Evolutionary conservation across 2,113 vertebrate species (phyloP).

Genomic region (cat (Felis catus)): DNA sequence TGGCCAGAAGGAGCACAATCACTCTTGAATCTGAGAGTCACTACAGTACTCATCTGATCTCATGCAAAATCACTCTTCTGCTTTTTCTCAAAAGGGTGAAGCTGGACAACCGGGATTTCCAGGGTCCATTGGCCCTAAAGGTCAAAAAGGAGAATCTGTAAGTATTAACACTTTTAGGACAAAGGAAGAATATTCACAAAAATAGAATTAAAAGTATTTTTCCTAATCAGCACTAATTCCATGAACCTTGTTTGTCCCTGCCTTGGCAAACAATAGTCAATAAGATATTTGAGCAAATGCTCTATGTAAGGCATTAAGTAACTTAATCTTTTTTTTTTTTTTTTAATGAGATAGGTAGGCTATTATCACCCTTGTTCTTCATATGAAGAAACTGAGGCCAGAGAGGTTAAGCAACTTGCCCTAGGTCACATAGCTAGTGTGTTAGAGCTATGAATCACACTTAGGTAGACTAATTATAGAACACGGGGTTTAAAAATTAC

Average conservation of each 20-base stretch:
- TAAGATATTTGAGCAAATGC: background rate
- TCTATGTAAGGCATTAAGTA: background rate
- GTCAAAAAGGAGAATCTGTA: slow-evolving; percentile 90
- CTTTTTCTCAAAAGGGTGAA: slow-evolving; percentile 85
- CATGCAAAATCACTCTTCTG: slow-evolving; percentile 64
- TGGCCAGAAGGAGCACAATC: background rate
- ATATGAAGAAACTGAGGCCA: background rate
- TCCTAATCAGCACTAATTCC: background rate
- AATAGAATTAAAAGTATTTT: background rate
- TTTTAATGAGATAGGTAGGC: background rate
- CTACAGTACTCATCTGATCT: background rate
- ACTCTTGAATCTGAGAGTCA: background rate
- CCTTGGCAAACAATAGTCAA: background rate
- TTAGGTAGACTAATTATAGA: background rate
- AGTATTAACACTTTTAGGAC: slow-evolving; percentile 63
- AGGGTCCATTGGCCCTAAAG: slow-evolving; percentile 84
- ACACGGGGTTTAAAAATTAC: background rate
- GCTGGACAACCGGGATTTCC: slow-evolving; percentile 85
- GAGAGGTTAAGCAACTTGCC: background rate
- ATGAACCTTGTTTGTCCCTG: background rate
- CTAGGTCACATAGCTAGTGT: background rate
- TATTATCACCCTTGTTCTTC: background rate
- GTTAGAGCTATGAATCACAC: background rate
- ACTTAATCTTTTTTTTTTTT: background rate
- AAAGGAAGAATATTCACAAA: background rate